Evolutionary conservation across 2,797 vertebrate species (phyloP), one percentile per base, ranked within the genome.

Genomic region (Mallotus villosus): DNA sequence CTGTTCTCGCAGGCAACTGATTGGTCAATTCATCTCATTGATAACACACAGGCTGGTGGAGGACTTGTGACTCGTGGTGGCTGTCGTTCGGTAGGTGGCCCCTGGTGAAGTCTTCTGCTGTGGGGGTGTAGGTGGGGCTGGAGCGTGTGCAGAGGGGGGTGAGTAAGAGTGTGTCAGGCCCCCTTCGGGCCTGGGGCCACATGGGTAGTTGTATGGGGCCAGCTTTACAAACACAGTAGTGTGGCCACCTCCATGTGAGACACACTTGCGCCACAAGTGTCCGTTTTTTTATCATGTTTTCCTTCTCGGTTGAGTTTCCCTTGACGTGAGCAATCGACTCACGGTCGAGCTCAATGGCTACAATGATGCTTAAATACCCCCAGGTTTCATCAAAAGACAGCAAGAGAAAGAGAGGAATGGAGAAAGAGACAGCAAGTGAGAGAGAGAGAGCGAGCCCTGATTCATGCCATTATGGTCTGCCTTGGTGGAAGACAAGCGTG

Each of bases 101-200:
- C 21, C 19, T 21, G 55, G n/a, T 46, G 41, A 7, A 58, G 55
- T 4, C 55, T 22, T 58, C 21, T 21, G 17, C 6, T 57, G 66
- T 57, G 66, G 11, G 22, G 24, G 37, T 41, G 32, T 64, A 32
- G 37, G 32, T 41, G 17, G 12, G 63, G 25, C 37, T 2, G 63
- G 17, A 21, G 37, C 21, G 21, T 25, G 37, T 63, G 29, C 9
- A 11, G 51, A n/a, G 19, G 51, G 51, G 32, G 8, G 19, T 68
- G 58, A 51, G n/a, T 72, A 32, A 49, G 66, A 55, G 34, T 73
- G 63, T 59, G 75, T 41, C 32, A 34, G 37, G 60, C 65, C 34
- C 57, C 55, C 71, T 24, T 8, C 71, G 58, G 49, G 55, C n/a
- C 21, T 27, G 22, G 27, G 62, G 62, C 62, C 16, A 46, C 41